A percentile compares a stretch with the other conserved stretches of the same genome.
Conservation (phyloP, 2,113 vertebrate genomes). For the Sapajus apella region DNA sequence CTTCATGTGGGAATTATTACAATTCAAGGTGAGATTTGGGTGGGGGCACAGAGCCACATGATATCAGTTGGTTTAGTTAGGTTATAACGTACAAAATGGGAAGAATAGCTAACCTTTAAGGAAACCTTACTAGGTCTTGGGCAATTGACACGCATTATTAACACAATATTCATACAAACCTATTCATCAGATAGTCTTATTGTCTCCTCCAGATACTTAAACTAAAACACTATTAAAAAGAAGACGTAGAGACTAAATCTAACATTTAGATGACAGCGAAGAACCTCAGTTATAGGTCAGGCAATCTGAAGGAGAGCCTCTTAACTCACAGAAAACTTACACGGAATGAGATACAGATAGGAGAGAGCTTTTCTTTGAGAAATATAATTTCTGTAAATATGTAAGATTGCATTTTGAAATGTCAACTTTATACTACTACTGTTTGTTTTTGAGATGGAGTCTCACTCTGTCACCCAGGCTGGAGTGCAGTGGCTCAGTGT, state of each 20-base stretch:
- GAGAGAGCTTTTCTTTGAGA: constrained; percentile 20
- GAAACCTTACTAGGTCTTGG: neutral
- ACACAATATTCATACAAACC: neutral
- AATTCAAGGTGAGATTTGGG: no score
- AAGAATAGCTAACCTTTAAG: constrained; percentile 26
- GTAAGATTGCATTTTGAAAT: constrained; percentile 18
- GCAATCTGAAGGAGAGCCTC: neutral
- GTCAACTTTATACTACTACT: neutral
- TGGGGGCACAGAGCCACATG: no score
- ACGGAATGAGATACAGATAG: neutral
- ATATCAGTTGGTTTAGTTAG: neutral
- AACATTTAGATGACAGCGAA: neutral
- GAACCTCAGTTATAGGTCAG: neutral
- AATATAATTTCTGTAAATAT: constrained; percentile 27
- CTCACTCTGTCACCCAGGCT: no score
- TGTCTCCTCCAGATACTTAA: neutral
- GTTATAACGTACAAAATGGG: neutral
- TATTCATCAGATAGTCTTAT: neutral
- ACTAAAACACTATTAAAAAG: neutral
- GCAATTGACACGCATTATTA: neutral
- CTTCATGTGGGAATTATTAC: no score
- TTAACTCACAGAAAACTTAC: neutral
- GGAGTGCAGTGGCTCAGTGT: no score
- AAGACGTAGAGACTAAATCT: constrained; percentile 2
- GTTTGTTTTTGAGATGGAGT: no score